Evolutionary conservation across 2,888 invertebrate genomes (phyloP).

Genomic region (Mesochorus sp.): DNA sequence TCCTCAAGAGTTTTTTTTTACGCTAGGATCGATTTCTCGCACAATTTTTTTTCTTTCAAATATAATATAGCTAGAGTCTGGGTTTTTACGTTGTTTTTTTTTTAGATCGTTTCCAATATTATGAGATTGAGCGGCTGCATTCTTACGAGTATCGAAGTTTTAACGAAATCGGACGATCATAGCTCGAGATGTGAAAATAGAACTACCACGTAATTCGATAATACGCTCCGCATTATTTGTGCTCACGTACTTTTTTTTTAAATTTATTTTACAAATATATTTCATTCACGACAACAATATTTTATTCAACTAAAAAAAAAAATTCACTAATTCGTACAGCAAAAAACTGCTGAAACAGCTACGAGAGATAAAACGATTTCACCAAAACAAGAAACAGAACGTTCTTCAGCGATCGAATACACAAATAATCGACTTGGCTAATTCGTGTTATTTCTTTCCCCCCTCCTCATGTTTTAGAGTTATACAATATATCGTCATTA

Average conservation of each 20-base stretch:
- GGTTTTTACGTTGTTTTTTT: no score
- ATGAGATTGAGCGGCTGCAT: neutral
- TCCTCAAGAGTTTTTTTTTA: constrained; percentile 29
- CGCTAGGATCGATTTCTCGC: no score
- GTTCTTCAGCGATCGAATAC: neutral
- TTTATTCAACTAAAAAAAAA: neutral
- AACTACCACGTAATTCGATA: neutral
- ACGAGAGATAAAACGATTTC: neutral
- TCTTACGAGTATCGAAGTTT: neutral
- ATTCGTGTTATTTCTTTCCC: constrained; percentile 40
- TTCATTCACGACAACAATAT: neutral
- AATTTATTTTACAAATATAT: constrained; percentile 42
- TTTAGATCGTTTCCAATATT: no score
- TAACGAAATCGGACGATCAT: neutral
- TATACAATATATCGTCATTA: constrained; percentile 38
- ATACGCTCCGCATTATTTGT: neutral
- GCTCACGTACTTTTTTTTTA: neutral
- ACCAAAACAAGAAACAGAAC: neutral
- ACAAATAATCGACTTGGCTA: constrained; percentile 14
- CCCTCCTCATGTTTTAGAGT: neutral
- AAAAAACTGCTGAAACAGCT: no score
- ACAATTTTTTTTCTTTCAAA: no score
- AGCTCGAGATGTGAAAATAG: constrained; percentile 38
- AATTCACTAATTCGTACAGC: neutral
- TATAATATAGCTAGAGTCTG: no score